These are phyloP conservation scores for Cotesia congregata DNA, from an alignment of 2,888 invertebrate genomes.

Conservation along the genomic window DNA sequence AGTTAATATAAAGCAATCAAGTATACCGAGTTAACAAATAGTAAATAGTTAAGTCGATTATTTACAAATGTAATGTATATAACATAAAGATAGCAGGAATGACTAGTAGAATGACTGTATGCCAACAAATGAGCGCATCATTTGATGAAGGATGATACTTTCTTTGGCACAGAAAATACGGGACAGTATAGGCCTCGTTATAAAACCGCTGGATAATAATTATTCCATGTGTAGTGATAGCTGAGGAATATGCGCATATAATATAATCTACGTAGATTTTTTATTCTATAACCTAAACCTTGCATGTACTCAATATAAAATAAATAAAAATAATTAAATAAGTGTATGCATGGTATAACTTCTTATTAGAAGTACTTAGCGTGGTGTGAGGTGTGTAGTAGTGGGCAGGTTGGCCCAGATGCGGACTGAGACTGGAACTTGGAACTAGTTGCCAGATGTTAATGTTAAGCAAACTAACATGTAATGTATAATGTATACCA, in stretches of 20 bases:
- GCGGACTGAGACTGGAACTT: neutral
- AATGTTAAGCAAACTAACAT: too few species aligned
- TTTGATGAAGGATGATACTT: conserved; percentile 53
- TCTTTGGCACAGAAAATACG: conserved; percentile 57
- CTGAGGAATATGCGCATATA: too few species aligned
- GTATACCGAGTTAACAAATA: neutral
- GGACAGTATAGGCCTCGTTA: conserved; percentile 34
- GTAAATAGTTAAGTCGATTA: conserved; percentile 21
- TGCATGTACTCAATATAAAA: too few species aligned
- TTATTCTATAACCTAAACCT: too few species aligned
- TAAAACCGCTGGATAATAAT: conserved; percentile 36
- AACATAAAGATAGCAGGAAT: conserved; percentile 20
- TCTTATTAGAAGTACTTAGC: neutral
- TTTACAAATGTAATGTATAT: conserved; percentile 10
- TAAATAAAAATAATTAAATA: neutral
- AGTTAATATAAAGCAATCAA: neutral
- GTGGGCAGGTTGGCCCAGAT: conserved; percentile 28
- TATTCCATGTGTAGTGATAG: conserved; percentile 2
- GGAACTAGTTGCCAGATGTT: neutral
- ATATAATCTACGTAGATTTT: too few species aligned
- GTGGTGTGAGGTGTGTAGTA: conserved; percentile 10
- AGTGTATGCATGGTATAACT: neutral
- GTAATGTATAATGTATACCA: neutral
- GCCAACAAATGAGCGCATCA: conserved; percentile 43
- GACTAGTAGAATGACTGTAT: conserved; percentile 37